Conservation (phyloP, 2,113 vertebrate species). For the Cariama cristata region DNA sequence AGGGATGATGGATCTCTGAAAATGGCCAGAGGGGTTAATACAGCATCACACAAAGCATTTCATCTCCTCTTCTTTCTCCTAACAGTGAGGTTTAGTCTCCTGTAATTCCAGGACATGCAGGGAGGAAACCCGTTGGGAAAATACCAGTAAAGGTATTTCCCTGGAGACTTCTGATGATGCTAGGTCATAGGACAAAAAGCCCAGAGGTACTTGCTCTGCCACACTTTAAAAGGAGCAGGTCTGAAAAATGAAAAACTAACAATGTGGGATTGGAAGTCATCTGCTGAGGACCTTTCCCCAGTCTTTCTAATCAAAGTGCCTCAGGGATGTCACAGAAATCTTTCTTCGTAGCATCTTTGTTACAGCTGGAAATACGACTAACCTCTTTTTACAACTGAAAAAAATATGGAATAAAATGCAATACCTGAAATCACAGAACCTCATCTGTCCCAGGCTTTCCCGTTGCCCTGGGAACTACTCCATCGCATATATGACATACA, state of each 20-base stretch:
- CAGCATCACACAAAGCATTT: neutral
- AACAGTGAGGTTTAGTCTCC: neutral
- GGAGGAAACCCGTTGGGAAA: neutral
- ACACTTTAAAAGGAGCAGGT: neutral
- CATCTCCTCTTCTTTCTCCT: neutral
- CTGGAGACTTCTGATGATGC: neutral
- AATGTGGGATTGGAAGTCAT: neutral
- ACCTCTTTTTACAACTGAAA: neutral
- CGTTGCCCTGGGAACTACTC: neutral
- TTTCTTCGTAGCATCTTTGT: neutral
- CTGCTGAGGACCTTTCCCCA: neutral
- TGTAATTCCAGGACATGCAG: neutral
- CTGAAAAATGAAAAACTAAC: neutral
- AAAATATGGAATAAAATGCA: neutral
- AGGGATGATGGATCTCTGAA: neutral
- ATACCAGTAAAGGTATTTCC: neutral
- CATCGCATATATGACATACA: fast-evolving
- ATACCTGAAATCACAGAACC: neutral
- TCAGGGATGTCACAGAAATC: neutral
- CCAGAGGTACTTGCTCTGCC: neutral
- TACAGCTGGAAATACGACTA: neutral
- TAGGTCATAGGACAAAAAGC: neutral
- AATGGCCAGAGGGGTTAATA: neutral
- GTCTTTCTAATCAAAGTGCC: neutral
- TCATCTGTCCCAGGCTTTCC: neutral